phyloP scores from a whole-genome alignment of 2,888 invertebrate species.

The Orchesella flavescens region DNA sequence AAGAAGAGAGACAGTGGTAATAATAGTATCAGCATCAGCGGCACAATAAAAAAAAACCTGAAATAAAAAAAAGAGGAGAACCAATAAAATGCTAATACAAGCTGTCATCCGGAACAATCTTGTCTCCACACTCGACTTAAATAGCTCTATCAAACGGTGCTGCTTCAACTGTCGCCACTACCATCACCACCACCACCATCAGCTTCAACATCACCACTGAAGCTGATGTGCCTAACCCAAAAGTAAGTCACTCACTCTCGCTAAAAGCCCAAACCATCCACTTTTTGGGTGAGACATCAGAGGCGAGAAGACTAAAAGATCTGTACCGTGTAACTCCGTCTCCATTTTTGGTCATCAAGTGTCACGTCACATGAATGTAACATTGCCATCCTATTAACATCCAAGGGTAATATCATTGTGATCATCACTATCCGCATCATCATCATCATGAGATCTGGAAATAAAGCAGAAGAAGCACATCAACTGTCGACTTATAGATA shows the following conservation, averaged over 20 bases:
- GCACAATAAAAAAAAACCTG: not conserved
- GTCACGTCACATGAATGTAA: slow-evolving; percentile 44
- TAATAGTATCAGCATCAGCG: slow-evolving; percentile 9
- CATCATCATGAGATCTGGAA: slow-evolving; percentile 1
- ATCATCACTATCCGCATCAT: slow-evolving; percentile 26
- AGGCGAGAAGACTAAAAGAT: not conserved
- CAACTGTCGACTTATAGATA: slow-evolving; percentile 42
- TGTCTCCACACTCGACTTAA: slow-evolving; percentile 57
- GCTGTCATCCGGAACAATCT: slow-evolving; percentile 64
- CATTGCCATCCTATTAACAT: slow-evolving; percentile 57
- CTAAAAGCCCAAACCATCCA: not conserved
- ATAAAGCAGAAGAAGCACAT: slow-evolving; percentile 22
- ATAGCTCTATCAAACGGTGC: slow-evolving; percentile 55
- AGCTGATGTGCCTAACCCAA: not conserved
- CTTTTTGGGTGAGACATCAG: not conserved
- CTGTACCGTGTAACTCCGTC: not conserved
- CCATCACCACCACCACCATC: not conserved
- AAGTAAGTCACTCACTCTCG: not conserved
- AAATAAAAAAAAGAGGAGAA: slow-evolving; percentile 31
- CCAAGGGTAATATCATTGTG: slow-evolving; percentile 46
- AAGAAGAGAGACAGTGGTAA: slow-evolving; percentile 17
- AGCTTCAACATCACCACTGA: not conserved
- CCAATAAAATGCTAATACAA: slow-evolving; percentile 69
- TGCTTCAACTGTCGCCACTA: slow-evolving; percentile 34
- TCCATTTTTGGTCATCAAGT: slow-evolving; percentile 48